A percentile compares a stretch with the other conserved stretches of the same genome.
These are phyloP conservation scores for Rhabditoides inermis DNA, from an alignment of 2,888 invertebrate genomes.

Conservation along the genomic window DNA sequence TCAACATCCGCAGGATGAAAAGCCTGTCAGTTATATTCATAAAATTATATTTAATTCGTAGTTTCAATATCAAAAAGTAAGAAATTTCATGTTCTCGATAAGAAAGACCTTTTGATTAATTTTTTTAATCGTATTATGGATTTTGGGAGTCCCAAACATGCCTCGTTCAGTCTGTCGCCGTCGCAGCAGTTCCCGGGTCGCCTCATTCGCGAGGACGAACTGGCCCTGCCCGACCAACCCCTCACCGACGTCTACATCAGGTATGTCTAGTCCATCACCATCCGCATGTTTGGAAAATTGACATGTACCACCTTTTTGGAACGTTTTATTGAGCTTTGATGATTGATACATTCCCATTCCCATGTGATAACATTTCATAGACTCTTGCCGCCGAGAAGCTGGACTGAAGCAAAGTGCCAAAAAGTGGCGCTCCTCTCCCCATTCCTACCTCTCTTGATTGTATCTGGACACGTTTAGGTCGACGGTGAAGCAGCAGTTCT, in stretches of 20 bases:
- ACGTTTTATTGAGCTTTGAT: too few relatives aligned
- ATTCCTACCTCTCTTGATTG: too few relatives aligned
- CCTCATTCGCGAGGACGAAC: conserved; percentile 35
- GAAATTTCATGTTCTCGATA: neutral
- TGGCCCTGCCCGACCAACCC: conserved; percentile 35
- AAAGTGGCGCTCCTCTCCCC: too few relatives aligned
- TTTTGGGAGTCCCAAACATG: too few relatives aligned
- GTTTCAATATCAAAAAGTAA: neutral
- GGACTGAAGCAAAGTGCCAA: too few relatives aligned
- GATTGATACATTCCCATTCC: too few relatives aligned
- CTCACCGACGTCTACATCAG: conserved; percentile 34
- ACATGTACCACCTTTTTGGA: too few relatives aligned
- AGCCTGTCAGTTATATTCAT: conserved; percentile 24
- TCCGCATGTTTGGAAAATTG: too few relatives aligned
- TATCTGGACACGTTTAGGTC: too few relatives aligned
- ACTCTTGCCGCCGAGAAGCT: too few relatives aligned
- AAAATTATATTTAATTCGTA: neutral
- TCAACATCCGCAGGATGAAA: conserved; percentile 45
- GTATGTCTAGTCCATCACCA: conserved; percentile 7
- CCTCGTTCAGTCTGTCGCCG: conserved; percentile 41
- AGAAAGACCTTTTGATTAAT: neutral
- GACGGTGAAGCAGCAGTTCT: conserved; percentile 59
- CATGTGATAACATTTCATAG: too few relatives aligned
- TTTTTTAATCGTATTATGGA: too few relatives aligned
- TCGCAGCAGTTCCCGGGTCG: conserved; percentile 46